phyloP scores from a whole-genome alignment of 2,797 vertebrate genomes.

The Capromys pilorides region DNA sequence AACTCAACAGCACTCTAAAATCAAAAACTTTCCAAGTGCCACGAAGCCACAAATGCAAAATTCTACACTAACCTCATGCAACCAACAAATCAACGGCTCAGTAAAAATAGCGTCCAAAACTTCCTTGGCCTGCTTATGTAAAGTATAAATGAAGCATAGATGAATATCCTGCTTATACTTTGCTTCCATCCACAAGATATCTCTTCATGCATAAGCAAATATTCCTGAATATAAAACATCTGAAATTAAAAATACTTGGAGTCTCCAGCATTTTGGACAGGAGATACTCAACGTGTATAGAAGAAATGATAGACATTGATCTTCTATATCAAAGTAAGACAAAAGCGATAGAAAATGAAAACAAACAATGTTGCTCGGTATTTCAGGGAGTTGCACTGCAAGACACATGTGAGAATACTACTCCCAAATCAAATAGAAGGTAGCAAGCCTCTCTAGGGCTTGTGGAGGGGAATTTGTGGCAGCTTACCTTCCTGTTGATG shows the following conservation, averaged over 20 bases:
- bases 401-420: background rate
- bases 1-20: background rate
- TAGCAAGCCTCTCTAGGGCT: background rate
- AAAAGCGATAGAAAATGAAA: background rate
- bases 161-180: background rate
- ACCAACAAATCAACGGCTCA: background rate
- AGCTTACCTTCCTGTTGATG: background rate
- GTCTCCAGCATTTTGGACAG: background rate
- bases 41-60: background rate
- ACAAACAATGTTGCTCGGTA: background rate
- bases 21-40: background rate
- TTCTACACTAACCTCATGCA: background rate
- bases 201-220: background rate
- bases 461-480: rapidly evolving
- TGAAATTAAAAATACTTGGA: background rate
- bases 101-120: background rate
- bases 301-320: background rate
- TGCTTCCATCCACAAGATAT: background rate
- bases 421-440: background rate
- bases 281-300: background rate
- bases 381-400: conserved; percentile 1
- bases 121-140: background rate
- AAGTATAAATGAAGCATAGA: background rate
- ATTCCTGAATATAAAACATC: background rate
- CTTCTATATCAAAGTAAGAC: background rate